Percentiles rank a stretch among this genome's conserved stretches.
Conservation (phyloP, 2,113 vertebrate species). For the Lichenostomus cassidix region DNA sequence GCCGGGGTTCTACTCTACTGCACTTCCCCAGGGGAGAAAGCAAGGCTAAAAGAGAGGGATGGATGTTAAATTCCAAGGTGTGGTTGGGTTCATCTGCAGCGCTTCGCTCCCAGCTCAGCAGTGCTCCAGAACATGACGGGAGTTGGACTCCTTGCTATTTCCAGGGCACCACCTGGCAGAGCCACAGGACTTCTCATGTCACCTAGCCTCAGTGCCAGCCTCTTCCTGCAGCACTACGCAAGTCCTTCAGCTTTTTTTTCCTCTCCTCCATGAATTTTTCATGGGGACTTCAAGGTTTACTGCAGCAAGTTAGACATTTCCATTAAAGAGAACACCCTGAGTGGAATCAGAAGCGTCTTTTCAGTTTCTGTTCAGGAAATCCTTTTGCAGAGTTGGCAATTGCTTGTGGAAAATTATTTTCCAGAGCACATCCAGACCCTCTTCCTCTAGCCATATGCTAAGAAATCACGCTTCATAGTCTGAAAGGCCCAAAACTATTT, state of each 20-base stretch:
- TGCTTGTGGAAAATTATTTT: constrained; percentile 40
- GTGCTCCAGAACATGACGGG: background rate
- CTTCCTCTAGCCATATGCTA: constrained; percentile 42
- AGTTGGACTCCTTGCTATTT: background rate
- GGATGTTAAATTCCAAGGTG: background rate
- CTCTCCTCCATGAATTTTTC: constrained; percentile 33
- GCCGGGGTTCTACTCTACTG: background rate
- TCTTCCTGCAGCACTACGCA: background rate
- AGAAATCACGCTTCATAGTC: background rate
- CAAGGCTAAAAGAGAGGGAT: background rate
- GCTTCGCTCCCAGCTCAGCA: background rate
- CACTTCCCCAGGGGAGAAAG: background rate
- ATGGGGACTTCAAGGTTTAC: constrained; percentile 24
- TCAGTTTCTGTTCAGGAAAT: constrained; percentile 14
- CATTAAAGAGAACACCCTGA: constrained; percentile 18
- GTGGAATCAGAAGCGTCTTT: constrained; percentile 33
- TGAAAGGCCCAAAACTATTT: background rate
- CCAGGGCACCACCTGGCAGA: constrained; percentile 17
- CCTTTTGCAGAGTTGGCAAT: constrained; percentile 29
- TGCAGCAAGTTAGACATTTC: constrained; percentile 33
- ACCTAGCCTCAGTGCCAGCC: background rate
- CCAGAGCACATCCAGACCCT: constrained; percentile 32
- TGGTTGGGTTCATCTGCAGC: background rate
- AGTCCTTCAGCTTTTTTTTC: background rate
- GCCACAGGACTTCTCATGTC: background rate